Conservation (phyloP, 2,888 invertebrate genomes). For the Anorthoa munda region DNA sequence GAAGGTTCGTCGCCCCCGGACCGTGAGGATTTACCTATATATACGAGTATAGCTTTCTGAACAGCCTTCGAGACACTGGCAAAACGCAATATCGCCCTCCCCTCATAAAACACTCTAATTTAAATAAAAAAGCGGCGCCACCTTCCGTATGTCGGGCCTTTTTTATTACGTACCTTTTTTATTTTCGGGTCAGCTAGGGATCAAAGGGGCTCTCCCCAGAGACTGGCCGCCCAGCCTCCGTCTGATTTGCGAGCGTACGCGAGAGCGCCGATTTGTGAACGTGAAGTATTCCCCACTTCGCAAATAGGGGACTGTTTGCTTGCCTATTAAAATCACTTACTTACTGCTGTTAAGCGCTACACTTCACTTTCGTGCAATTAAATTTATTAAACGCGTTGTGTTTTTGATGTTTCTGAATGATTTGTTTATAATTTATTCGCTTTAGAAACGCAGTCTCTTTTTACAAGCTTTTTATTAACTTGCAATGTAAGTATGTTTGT, state of each 20-base stretch:
- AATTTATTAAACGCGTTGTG: slow-evolving; percentile 1
- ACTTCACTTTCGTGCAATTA: slow-evolving; percentile 13
- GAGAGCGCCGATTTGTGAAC: slow-evolving; percentile 89
- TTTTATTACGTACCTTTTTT: slow-evolving; percentile 91
- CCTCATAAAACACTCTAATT: slow-evolving; percentile 91
- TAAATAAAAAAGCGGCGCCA: slow-evolving; percentile 91
- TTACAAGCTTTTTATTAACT: too few species aligned
- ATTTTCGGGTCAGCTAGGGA: slow-evolving; percentile 91
- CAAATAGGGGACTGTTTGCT: slow-evolving; percentile 88
- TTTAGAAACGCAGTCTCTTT: background rate
- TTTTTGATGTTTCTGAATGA: slow-evolving; percentile 5
- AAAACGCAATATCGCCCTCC: slow-evolving; percentile 90
- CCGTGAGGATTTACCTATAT: slow-evolving; percentile 80
- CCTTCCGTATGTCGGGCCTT: slow-evolving; percentile 91
- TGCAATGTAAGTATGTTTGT: too few species aligned
- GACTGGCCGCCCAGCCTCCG: slow-evolving; percentile 81
- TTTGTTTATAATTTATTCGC: background rate
- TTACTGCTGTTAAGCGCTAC: slow-evolving; percentile 51
- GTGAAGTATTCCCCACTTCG: slow-evolving; percentile 83
- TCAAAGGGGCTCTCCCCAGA: slow-evolving; percentile 90
- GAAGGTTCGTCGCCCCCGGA: slow-evolving; percentile 80
- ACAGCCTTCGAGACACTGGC: slow-evolving; percentile 87
- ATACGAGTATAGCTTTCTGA: slow-evolving; percentile 81
- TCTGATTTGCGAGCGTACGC: slow-evolving; percentile 89
- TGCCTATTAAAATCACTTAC: slow-evolving; percentile 90